These are phyloP conservation scores for Aphrocallistes beatrix DNA, from an alignment of 37 sponge, comb jelly and placozoan genomes.

Conservation along the genomic window DNA sequence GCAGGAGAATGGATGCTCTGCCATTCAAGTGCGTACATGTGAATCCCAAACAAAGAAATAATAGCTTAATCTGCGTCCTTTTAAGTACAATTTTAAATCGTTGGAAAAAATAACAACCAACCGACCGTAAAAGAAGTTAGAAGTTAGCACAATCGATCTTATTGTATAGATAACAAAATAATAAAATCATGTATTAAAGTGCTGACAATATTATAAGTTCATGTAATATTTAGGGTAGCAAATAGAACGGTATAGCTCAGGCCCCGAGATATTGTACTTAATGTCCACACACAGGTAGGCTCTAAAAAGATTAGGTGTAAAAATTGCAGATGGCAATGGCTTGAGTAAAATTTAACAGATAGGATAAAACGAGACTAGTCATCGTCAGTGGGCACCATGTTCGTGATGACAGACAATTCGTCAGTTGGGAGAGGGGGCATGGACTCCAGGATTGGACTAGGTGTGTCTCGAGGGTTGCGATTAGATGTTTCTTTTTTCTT, in stretches of 20 bases:
- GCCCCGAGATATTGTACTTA: neutral
- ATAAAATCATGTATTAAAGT: conserved; percentile 20
- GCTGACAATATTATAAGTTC: conserved; percentile 17
- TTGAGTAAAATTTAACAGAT: neutral
- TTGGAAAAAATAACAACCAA: too few relatives aligned
- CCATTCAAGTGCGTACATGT: too few relatives aligned
- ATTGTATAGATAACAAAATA: neutral
- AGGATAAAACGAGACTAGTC: neutral
- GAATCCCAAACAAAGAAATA: too few relatives aligned
- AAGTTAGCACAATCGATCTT: too few relatives aligned
- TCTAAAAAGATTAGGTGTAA: neutral
- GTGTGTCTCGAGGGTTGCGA: neutral
- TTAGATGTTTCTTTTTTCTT: neutral
- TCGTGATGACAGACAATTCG: neutral
- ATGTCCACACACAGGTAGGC: neutral
- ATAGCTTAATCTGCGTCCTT: too few relatives aligned
- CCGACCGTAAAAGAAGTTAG: too few relatives aligned
- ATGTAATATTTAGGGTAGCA: neutral
- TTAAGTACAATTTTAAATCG: too few relatives aligned
- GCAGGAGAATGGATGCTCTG: too few relatives aligned
- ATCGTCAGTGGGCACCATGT: neutral
- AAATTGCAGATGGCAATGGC: neutral
- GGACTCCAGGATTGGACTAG: neutral
- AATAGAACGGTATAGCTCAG: neutral
- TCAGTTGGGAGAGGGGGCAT: neutral